phyloP scores from a whole-genome alignment of 2,797 vertebrate genomes.

The Leuciscus waleckii region DNA sequence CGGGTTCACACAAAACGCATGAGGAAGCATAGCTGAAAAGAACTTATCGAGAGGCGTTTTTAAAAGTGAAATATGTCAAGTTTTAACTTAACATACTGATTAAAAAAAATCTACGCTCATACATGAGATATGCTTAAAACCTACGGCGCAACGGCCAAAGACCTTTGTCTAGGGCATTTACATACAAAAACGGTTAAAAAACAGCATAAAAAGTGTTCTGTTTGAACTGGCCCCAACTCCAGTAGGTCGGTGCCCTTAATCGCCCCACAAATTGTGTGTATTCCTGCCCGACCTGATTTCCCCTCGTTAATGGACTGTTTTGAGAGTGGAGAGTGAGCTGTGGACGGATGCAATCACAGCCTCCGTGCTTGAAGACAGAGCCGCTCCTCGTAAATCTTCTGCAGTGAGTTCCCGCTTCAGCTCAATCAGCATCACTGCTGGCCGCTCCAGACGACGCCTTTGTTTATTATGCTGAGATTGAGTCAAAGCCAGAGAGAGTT shows the following conservation, averaged over 20 bases:
- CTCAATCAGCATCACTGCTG: slow-evolving; percentile 70
- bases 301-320: slow-evolving; percentile 72
- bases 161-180: background rate
- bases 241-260: slow-evolving; percentile 63
- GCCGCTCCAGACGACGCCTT: slow-evolving; percentile 54
- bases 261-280: slow-evolving; percentile 42
- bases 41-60: background rate
- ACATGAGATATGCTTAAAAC: background rate
- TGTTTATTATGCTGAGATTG: slow-evolving; percentile 78
- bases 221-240: slow-evolving; percentile 52
- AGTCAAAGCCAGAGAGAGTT: slow-evolving; percentile 59
- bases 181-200: slow-evolving; percentile 10
- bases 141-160: background rate
- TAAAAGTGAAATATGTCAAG: background rate
- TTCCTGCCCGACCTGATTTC: slow-evolving; percentile 51
- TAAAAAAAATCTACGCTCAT: background rate
- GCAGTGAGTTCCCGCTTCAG: slow-evolving; percentile 52
- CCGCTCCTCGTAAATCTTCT: slow-evolving; percentile 61
- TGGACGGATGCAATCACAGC: slow-evolving; percentile 70
- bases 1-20: no score
- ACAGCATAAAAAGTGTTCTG: background rate
- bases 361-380: slow-evolving; percentile 58
- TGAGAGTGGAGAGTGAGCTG: slow-evolving; percentile 60
- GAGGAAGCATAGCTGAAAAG: no score
- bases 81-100: background rate